A percentile compares a stretch with the other conserved stretches of the same genome.
phyloP scores from a whole-genome alignment of 2,888 invertebrate species.

The Autographa gamma region DNA sequence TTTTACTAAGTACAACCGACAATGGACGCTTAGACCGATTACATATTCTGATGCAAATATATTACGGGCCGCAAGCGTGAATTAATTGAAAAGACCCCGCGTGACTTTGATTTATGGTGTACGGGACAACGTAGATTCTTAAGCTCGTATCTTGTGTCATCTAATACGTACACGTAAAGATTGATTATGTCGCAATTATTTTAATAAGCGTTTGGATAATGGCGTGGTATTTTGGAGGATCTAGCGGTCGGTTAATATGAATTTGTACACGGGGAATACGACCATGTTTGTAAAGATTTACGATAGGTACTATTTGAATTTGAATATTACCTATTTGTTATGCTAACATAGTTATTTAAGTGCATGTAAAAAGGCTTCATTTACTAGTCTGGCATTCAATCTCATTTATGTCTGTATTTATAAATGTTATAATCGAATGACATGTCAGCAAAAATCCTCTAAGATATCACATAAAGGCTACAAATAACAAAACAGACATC shows the following conservation, averaged over 20 bases:
- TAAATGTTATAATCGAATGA: too few relatives aligned
- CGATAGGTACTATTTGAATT: too few relatives aligned
- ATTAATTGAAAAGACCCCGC: slow-evolving; percentile 69
- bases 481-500: too few relatives aligned
- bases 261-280: not conserved
- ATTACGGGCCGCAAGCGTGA: slow-evolving; percentile 61
- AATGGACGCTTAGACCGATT: slow-evolving; percentile 63
- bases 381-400: too few relatives aligned
- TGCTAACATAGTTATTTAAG: too few relatives aligned
- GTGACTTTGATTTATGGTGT: slow-evolving; percentile 67
- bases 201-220: slow-evolving; percentile 25
- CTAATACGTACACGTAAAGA: slow-evolving; percentile 39
- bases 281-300: too few relatives aligned
- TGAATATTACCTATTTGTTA: too few relatives aligned
- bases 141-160: slow-evolving; percentile 49
- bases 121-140: slow-evolving; percentile 50
- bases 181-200: slow-evolving; percentile 39
- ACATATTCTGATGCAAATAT: slow-evolving; percentile 71
- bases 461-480: too few relatives aligned
- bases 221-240: not conserved
- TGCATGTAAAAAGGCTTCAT: too few relatives aligned
- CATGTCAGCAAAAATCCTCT: too few relatives aligned
- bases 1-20: slow-evolving; percentile 67
- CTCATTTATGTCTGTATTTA: too few relatives aligned
- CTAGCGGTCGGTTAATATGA: not conserved